A percentile compares a stretch with the other conserved stretches of the same genome.
Conservation (phyloP, 2,113 vertebrate species). For the Ailuropoda melanoleuca region DNA sequence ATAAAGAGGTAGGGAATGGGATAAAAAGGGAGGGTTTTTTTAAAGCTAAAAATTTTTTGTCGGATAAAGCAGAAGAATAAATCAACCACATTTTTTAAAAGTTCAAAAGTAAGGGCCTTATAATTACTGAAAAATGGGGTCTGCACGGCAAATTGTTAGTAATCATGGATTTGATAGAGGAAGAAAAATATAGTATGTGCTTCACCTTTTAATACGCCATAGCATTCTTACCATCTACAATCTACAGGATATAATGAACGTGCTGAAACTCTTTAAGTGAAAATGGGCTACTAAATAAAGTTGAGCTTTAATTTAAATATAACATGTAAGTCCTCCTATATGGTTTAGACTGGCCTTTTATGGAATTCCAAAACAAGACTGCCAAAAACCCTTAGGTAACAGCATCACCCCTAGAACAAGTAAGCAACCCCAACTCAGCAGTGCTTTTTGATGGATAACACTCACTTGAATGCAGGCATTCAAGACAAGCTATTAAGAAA, state of each 20-base stretch:
- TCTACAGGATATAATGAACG: background rate
- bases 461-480: background rate
- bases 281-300: background rate
- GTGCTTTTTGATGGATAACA: background rate
- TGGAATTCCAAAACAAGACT: background rate
- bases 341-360: background rate
- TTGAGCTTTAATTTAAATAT: background rate
- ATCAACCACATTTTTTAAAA: background rate
- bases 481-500: background rate
- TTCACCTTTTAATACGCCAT: background rate
- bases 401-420: background rate
- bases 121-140: constrained; percentile 22
- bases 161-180: background rate
- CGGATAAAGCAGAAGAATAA: background rate
- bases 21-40: background rate
- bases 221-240: background rate
- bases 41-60: background rate
- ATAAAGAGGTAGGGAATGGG: background rate
- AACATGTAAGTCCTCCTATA: fast-evolving
- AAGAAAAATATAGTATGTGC: background rate
- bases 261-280: background rate
- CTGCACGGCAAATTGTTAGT: background rate
- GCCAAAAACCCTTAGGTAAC: background rate
- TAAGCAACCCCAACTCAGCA: background rate
- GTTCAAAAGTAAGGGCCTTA: constrained; percentile 20